Evolutionary conservation across 2,113 vertebrate genomes (phyloP).

Genomic region (Hyperopisus bebe): DNA sequence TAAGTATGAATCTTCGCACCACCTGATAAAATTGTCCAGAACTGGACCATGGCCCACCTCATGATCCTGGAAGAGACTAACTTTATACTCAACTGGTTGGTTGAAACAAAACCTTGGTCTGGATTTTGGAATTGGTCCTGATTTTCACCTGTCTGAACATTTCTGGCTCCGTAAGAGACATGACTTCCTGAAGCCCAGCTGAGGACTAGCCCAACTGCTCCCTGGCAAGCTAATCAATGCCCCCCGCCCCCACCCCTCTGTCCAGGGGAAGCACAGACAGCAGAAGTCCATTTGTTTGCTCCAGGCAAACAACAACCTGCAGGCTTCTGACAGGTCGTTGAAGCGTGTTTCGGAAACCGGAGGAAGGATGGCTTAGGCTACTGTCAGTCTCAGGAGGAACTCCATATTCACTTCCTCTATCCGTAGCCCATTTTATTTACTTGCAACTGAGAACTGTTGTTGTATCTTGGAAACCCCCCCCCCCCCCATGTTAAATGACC

Average conservation of each 20-base stretch:
- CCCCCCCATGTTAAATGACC: neutral
- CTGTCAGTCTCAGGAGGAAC: neutral
- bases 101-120: too few species aligned
- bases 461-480: neutral
- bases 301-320: neutral
- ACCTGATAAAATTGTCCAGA: too few species aligned
- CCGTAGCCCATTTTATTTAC: neutral
- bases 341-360: neutral
- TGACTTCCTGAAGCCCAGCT: neutral
- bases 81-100: too few species aligned
- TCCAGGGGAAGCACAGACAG: neutral
- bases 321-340: neutral
- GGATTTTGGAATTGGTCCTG: neutral
- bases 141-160: neutral
- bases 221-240: neutral
- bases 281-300: neutral
- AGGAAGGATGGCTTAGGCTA: neutral
- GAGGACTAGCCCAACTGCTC: neutral
- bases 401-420: neutral
- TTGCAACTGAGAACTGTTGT: neutral
- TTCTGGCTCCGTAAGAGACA: neutral
- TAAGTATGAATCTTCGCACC: too few species aligned
- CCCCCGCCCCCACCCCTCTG: neutral
- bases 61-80: too few species aligned
- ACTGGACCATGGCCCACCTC: too few species aligned